Evolutionary conservation across 1,140 invertebrate species (phyloP).

Genomic region (Ceratosolen solmsi): DNA sequence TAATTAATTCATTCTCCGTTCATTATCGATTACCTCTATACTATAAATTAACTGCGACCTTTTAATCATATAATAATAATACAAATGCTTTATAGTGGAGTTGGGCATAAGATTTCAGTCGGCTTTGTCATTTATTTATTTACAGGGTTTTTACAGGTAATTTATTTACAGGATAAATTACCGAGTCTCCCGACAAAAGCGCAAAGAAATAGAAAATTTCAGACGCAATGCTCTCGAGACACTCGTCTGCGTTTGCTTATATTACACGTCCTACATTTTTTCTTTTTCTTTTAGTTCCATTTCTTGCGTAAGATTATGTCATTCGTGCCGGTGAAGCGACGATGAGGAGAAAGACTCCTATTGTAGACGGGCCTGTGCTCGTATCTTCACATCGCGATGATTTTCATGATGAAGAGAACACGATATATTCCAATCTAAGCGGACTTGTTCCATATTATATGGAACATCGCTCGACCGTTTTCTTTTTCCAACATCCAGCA

Average conservation of each 20-base stretch:
- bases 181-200: neutral
- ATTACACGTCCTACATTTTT: neutral
- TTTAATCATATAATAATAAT: neutral
- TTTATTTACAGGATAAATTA: neutral
- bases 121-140: too few relatives aligned
- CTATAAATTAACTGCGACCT: too few relatives aligned
- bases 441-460: too few relatives aligned
- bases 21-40: too few relatives aligned
- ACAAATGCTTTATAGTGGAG: neutral
- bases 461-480: too few relatives aligned
- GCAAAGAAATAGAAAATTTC: neutral
- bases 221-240: constrained; percentile 27
- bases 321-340: neutral
- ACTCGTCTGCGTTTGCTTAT: neutral
- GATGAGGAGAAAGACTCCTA: neutral
- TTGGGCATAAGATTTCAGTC: too few relatives aligned
- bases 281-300: too few relatives aligned
- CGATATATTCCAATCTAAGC: too few relatives aligned
- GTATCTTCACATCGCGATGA: too few relatives aligned
- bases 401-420: too few relatives aligned
- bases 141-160: neutral
- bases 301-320: constrained; percentile 1
- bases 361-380: too few relatives aligned
- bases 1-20: neutral
- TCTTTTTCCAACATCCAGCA: too few relatives aligned